Evolutionary conservation across 2,888 invertebrate genomes (phyloP).

Genomic region (Sepiola atlantica): DNA sequence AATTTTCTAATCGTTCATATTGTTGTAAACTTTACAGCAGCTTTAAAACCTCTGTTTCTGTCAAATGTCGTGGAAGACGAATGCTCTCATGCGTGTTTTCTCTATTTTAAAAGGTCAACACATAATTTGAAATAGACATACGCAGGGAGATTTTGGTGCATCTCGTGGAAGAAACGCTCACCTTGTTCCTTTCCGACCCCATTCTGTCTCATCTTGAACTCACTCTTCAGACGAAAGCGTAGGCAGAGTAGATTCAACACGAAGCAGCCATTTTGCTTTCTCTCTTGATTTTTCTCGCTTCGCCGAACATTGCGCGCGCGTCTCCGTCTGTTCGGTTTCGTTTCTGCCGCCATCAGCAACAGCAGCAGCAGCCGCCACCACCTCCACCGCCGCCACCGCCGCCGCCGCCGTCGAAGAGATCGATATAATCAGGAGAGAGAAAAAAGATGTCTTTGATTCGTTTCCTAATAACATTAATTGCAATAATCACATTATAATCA

Average conservation of each 20-base stretch:
- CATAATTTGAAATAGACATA: background rate
- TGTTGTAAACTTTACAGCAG: background rate
- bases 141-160: background rate
- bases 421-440: background rate
- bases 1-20: background rate
- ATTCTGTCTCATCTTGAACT: background rate
- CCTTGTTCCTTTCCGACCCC: background rate
- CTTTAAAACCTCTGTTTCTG: background rate
- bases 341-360: background rate
- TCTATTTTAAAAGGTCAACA: background rate
- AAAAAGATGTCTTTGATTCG: background rate
- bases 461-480: background rate
- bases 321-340: background rate
- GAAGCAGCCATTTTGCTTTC: background rate
- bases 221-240: background rate
- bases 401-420: background rate
- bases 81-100: background rate
- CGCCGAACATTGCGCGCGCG: background rate
- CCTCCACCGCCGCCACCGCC: too few species aligned
- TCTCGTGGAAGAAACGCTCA: background rate
- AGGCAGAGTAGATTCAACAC: background rate
- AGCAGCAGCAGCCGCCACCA: too few species aligned
- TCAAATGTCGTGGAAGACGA: background rate
- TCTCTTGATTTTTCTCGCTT: background rate
- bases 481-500: background rate